phyloP scores from a whole-genome alignment of 2,797 vertebrate genomes.

The Falco naumanni region DNA sequence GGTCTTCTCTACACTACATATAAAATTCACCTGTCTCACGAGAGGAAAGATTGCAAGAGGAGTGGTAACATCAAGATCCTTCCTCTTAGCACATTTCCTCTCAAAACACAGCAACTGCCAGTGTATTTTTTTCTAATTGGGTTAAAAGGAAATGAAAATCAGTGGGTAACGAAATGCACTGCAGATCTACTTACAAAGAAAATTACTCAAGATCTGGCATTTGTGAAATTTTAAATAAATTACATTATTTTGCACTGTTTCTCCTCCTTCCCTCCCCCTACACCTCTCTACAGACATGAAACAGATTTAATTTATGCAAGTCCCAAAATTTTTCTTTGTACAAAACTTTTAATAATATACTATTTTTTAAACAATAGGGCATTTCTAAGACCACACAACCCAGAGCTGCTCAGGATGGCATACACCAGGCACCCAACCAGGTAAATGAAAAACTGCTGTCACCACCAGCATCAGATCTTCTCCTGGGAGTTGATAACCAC shows the following conservation, averaged over 20 bases:
- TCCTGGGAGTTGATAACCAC: fast-evolving
- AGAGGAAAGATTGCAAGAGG: background rate
- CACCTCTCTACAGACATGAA: background rate
- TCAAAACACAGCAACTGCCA: background rate
- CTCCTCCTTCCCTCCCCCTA: background rate
- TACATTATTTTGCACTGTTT: background rate
- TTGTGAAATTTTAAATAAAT: background rate
- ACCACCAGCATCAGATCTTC: background rate
- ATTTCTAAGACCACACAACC: background rate
- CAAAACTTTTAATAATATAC: background rate
- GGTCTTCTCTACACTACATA: background rate
- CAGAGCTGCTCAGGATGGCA: background rate
- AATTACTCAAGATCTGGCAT: background rate
- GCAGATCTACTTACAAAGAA: background rate
- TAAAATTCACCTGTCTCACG: background rate
- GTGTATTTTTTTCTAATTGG: background rate
- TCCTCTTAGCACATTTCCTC: background rate
- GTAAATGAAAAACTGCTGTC: background rate
- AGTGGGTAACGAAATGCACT: background rate
- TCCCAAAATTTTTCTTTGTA: background rate
- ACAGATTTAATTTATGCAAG: background rate
- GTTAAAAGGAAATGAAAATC: background rate
- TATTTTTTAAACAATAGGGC: background rate
- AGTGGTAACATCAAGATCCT: background rate
- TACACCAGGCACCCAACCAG: background rate